Evolutionary conservation across 2,113 vertebrate genomes (phyloP).

Genomic region (Fregata magnificens): DNA sequence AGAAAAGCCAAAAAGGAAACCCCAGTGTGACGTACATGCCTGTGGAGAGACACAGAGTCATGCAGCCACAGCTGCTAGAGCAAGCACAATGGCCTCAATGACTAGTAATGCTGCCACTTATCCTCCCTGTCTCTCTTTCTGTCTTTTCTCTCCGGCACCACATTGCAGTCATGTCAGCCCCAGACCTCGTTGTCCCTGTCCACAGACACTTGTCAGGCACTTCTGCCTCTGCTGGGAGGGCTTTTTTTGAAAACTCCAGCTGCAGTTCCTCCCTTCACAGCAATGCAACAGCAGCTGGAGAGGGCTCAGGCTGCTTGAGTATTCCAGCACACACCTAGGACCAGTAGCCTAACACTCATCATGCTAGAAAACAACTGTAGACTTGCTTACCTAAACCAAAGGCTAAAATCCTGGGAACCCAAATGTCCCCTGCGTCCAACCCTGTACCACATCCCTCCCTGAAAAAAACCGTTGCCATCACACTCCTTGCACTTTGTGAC

Average conservation of each 20-base stretch:
- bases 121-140: neutral
- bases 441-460: neutral
- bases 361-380: neutral
- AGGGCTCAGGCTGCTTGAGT: neutral
- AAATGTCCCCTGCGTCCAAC: neutral
- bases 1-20: neutral
- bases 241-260: neutral
- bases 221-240: neutral
- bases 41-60: neutral
- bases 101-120: accelerated
- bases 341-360: neutral
- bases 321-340: neutral
- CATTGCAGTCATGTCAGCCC: neutral
- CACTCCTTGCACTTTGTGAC: neutral
- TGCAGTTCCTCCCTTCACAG: neutral
- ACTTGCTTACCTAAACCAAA: neutral
- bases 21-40: neutral
- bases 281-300: neutral
- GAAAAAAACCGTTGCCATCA: neutral
- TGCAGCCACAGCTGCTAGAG: neutral
- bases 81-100: neutral
- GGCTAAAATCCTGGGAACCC: neutral
- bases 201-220: neutral
- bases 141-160: neutral
- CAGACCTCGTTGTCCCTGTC: accelerated